Percentiles rank a stretch among this genome's conserved stretches.
Evolutionary conservation across 2,797 vertebrate genomes (phyloP).

Genomic region (Craterocephalus amniculus): DNA sequence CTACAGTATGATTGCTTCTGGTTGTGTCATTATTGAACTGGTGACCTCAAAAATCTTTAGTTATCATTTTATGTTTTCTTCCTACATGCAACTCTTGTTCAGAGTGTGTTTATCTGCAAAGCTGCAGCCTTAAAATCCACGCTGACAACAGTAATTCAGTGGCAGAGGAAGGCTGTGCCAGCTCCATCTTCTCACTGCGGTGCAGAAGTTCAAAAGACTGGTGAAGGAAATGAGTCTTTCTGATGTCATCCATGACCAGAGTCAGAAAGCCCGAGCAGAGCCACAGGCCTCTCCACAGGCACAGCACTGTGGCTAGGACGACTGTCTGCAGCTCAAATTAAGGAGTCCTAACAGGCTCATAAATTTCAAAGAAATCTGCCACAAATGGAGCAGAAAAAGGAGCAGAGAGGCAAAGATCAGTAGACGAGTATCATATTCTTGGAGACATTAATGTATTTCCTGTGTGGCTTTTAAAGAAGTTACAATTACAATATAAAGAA

Average conservation of each 20-base stretch:
- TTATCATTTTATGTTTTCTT: too few relatives aligned
- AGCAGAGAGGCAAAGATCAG: constrained; percentile 27
- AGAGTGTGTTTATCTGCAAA: constrained; percentile 17
- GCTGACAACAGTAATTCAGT: constrained; percentile 26
- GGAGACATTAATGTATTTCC: constrained; percentile 31
- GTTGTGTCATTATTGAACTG: too few relatives aligned
- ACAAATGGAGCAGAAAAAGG: constrained; percentile 38
- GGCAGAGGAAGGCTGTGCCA: constrained; percentile 28
- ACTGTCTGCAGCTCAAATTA: constrained; percentile 60
- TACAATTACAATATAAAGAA: too few relatives aligned
- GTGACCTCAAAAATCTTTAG: too few relatives aligned
- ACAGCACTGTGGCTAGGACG: constrained; percentile 44
- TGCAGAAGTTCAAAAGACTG: constrained; percentile 30
- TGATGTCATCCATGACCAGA: constrained; percentile 66
- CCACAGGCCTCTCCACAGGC: constrained; percentile 52
- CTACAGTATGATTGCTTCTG: too few relatives aligned
- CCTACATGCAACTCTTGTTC: background rate
- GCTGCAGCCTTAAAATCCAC: constrained; percentile 13
- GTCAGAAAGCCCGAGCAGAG: constrained; percentile 48
- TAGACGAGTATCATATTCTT: constrained; percentile 27
- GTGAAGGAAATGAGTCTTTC: constrained; percentile 21
- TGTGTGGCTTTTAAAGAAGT: too few relatives aligned
- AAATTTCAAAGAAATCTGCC: constrained; percentile 47
- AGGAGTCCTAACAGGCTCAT: constrained; percentile 56
- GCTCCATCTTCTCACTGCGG: constrained; percentile 39